These are phyloP conservation scores for Cryptocephalus primarius DNA, from an alignment of 2,888 invertebrate species.

Conservation along the genomic window DNA sequence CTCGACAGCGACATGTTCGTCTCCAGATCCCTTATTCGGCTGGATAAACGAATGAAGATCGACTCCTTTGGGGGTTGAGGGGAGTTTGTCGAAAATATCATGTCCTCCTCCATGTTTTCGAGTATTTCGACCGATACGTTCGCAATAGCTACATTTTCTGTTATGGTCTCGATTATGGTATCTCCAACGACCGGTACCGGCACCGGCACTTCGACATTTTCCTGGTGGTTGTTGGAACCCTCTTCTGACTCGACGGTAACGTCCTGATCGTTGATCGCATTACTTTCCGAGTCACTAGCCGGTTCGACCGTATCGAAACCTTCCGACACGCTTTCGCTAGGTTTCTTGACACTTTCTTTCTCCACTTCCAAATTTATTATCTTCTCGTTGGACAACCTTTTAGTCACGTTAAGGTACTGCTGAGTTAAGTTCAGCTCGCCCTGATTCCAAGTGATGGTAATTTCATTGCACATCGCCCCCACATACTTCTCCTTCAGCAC, in stretches of 20 bases:
- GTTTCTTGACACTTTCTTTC: conserved; percentile 9
- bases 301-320: conserved; percentile 10
- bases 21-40: conserved; percentile 91
- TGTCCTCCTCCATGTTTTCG: conserved; percentile 41
- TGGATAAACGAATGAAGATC: conserved; percentile 90
- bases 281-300: neutral
- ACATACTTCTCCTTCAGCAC: conserved; percentile 58
- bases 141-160: conserved; percentile 1
- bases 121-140: conserved; percentile 19
- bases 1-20: conserved; percentile 94
- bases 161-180: neutral
- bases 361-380: conserved; percentile 13
- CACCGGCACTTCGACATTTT: neutral
- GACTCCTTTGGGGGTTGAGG: conserved; percentile 70
- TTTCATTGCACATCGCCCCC: conserved; percentile 66
- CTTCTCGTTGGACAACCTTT: conserved; percentile 13
- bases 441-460: conserved; percentile 57
- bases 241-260: neutral
- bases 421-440: conserved; percentile 53
- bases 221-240: neutral
- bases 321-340: conserved; percentile 35
- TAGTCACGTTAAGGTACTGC: conserved; percentile 25
- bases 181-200: neutral
- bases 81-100: conserved; percentile 36
- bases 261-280: neutral